Base-by-base conservation (phyloP, 1,140 invertebrate species). In the Zaprionus ghesquierei region DNA sequence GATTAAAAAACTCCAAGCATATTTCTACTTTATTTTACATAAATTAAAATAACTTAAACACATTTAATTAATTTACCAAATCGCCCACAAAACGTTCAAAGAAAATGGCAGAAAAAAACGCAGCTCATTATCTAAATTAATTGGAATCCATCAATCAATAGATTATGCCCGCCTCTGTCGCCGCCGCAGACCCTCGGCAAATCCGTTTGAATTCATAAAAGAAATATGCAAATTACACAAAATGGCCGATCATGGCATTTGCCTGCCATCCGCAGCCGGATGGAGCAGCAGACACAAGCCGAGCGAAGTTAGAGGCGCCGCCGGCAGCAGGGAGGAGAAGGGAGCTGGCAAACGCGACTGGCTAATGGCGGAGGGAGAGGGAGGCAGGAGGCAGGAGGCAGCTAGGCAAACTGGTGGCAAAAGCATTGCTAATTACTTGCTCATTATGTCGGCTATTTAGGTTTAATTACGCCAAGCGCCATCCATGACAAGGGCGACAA, bases 401-500 rank as follows among this genome's bases (percentile, higher is more conserved):
- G 25, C 50, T 15, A 38, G 68, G 70, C 77, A 71, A 68, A 69
- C 66, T 78, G 76, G 56, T 65, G 60, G 82, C 75, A 62, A 78
- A 84, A 90, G 85, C 86, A 82, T 65, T 69, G 81, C 86, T 90
- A 90, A 90, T 90, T 90, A 90, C 87, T 90, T 90, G 85, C 86
- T 90, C 86, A 90, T 90, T 90, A 90, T 90, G 86, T 81, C 81
- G 86, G 86, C 86, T 90, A 90, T 90, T 90, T 90, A 90, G 86
- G 70, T 90, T 90, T 90, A 90, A 90, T 90, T 90, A 90, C 81
- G 77, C 77, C 81, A 89, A 87, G 84, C 79, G 78, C 72, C 79
- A 73, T 75, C 73, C 70, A 69, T 62, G 85, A 77, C 80, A 80
- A 77, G 77, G 75, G 69, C 77, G 70, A 70, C 65, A 74, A 74